Conservation (phyloP, 1,140 invertebrate species). For the silkworm (Bombyx mori) region ASM3026992v2 NC_085127.1:2017501-2018000, state of each 20-base stretch:
- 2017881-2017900: neutral
- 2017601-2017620: too few relatives aligned
- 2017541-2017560: too few relatives aligned
- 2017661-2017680: too few relatives aligned
- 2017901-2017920: neutral
- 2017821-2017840: conserved; percentile 54
- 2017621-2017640: too few relatives aligned
- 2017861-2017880: conserved; percentile 62
- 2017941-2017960: too few relatives aligned
- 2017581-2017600: too few relatives aligned
- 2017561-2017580: too few relatives aligned
- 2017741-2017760: conserved; percentile 39
- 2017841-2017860: conserved; percentile 62
- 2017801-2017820: conserved; percentile 37
- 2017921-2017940: neutral
- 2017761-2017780: conserved; percentile 50
- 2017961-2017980: neutral
- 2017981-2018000: too few relatives aligned
- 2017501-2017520: too few relatives aligned
- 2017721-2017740: conserved; percentile 30
- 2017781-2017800: conserved; percentile 47
- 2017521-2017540: too few relatives aligned
- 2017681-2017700: neutral
- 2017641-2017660: too few relatives aligned
- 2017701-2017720: neutral